Percentiles rank a stretch among this genome's conserved stretches.
Conservation (phyloP, 1,140 invertebrate species). For the Platyura marginata region DNA sequence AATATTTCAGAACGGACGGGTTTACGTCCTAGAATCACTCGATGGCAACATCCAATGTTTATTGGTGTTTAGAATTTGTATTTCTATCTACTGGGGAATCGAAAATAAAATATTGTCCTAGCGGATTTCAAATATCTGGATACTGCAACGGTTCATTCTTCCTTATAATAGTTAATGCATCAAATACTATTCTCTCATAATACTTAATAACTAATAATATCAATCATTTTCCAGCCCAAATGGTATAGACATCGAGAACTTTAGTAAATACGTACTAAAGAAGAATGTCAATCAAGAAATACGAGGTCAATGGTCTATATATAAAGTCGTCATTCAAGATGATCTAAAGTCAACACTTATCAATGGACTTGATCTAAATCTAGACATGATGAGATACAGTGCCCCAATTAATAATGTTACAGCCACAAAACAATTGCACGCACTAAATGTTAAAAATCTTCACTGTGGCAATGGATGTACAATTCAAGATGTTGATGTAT, state of each 20-base stretch:
- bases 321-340: slow-evolving; percentile 9
- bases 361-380: slow-evolving; percentile 23
- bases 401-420: slow-evolving; percentile 14
- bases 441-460: slow-evolving; percentile 13
- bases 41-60: too few species aligned
- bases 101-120: too few species aligned
- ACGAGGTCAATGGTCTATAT: slow-evolving; percentile 12
- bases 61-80: too few species aligned
- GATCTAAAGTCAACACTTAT: slow-evolving; percentile 13
- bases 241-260: slow-evolving; percentile 6
- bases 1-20: too few species aligned
- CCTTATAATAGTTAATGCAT: too few species aligned
- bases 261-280: slow-evolving; percentile 15
- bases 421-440: slow-evolving; percentile 16
- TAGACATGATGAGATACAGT: slow-evolving; percentile 24
- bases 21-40: too few species aligned
- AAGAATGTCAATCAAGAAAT: slow-evolving; percentile 11
- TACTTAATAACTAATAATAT: too few species aligned
- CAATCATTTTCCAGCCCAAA: too few species aligned
- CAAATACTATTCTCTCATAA: too few species aligned
- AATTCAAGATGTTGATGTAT: slow-evolving; percentile 23
- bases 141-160: too few species aligned
- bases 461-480: slow-evolving; percentile 11
- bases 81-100: too few species aligned
- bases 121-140: too few species aligned